These are phyloP conservation scores for Atlantisia rogersi DNA, from an alignment of 2,113 vertebrate genomes.

Conservation along the genomic window DNA sequence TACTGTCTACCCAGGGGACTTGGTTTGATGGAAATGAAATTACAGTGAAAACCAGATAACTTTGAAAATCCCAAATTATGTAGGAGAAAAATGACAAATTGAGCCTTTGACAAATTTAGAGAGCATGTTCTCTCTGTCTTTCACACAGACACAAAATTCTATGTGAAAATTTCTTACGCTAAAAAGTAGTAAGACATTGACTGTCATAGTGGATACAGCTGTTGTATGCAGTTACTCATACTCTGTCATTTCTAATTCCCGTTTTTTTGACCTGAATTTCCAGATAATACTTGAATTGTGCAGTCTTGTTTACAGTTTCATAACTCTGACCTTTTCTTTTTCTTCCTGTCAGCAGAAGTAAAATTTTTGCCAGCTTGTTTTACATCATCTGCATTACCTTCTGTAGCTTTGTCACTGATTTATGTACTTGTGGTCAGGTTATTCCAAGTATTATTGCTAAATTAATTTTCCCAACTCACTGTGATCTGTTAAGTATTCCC, in stretches of 20 bases:
- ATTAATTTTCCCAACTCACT: neutral
- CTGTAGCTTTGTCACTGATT: neutral
- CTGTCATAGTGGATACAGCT: neutral
- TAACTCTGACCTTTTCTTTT: neutral
- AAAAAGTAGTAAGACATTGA: neutral
- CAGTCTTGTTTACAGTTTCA: neutral
- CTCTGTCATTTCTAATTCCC: neutral
- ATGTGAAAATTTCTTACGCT: neutral
- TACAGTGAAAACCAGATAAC: neutral
- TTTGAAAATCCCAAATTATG: neutral
- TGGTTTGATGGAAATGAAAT: neutral
- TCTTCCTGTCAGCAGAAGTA: neutral
- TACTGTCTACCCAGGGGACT: neutral
- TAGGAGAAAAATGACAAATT: constrained; percentile 1
- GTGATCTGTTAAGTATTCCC: neutral
- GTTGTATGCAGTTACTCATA: neutral
- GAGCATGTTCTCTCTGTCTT: neutral
- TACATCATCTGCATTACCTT: neutral
- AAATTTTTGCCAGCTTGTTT: neutral
- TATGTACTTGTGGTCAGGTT: neutral
- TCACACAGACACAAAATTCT: neutral
- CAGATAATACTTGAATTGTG: neutral
- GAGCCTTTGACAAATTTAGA: neutral
- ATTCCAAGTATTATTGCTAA: neutral
- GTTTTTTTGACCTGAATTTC: neutral